A percentile compares a stretch with the other conserved stretches of the same genome.
phyloP scores from a whole-genome alignment of 1,140 invertebrate species.

The Drosophila biarmipes region DNA sequence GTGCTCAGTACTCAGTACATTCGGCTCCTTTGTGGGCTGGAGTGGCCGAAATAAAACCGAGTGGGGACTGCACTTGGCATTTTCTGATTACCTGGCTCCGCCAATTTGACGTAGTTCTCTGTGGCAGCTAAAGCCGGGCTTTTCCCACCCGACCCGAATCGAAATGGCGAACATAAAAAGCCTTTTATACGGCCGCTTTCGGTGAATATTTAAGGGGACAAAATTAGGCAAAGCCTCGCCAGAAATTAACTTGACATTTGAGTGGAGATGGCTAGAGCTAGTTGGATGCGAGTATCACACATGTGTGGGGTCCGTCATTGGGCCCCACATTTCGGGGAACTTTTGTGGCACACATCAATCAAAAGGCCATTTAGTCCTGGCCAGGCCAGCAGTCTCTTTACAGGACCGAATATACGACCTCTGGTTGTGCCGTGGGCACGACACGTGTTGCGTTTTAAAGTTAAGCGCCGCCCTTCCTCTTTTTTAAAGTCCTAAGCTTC shows the following conservation, averaged over 20 bases:
- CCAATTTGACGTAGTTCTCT: conserved; percentile 55
- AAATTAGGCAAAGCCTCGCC: conserved; percentile 25
- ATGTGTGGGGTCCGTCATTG: conserved; percentile 45
- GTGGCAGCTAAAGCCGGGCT: conserved; percentile 2
- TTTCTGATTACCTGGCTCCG: conserved; percentile 59
- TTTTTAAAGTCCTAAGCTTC: conserved; percentile 34
- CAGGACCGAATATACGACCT: conserved; percentile 3
- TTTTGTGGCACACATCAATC: conserved; percentile 74
- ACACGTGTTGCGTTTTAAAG: conserved; percentile 73
- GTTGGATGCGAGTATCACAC: background rate
- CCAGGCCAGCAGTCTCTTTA: background rate
- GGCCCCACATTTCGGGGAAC: conserved; percentile 31
- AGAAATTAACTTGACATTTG: conserved; percentile 42
- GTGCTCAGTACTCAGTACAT: conserved; percentile 76
- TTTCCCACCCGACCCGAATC: background rate
- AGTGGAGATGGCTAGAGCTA: background rate
- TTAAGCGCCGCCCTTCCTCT: conserved; percentile 7
- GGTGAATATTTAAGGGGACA: conserved; percentile 22
- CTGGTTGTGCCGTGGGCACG: conserved; percentile 5
- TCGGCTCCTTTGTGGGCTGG: conserved; percentile 68
- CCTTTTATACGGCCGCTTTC: conserved; percentile 22
- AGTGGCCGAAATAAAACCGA: conserved; percentile 56
- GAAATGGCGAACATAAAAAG: conserved; percentile 39
- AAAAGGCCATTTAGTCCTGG: conserved; percentile 66
- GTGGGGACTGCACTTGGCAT: conserved; percentile 61